Evolutionary conservation across 2,797 vertebrate species (phyloP).

Genomic region (Lutra lutra): DNA sequence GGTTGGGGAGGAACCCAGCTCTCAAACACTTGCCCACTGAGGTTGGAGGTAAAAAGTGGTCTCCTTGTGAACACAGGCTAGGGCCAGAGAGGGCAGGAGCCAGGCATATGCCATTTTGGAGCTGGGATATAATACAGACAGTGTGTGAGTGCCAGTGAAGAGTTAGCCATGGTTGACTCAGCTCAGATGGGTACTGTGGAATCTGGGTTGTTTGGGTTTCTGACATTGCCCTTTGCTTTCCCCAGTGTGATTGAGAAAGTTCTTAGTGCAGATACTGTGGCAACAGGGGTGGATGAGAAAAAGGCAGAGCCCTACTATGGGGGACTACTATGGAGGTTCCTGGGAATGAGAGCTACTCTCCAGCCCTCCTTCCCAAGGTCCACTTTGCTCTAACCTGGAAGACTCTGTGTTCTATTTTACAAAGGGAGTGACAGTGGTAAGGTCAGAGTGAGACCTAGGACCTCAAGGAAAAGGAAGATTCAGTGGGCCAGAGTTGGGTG

Average conservation of each 20-base stretch:
- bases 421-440: neutral
- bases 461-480: constrained; percentile 20
- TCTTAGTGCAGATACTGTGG: neutral
- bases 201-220: neutral
- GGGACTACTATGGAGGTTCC: neutral
- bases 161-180: neutral
- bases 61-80: neutral
- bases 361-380: neutral
- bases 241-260: neutral
- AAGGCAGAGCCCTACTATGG: neutral
- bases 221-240: neutral
- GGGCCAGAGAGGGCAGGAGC: neutral
- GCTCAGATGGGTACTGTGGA: neutral
- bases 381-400: neutral
- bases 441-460: neutral
- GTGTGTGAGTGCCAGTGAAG: neutral
- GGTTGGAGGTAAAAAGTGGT: neutral
- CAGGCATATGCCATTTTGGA: neutral
- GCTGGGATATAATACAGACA: neutral
- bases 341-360: neutral
- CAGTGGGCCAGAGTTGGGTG: neutral
- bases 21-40: neutral
- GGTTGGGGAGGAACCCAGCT: neutral
- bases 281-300: neutral
- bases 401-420: neutral